phyloP scores from a whole-genome alignment of 1,140 invertebrate genomes.

The Drosophila littoralis region DNA sequence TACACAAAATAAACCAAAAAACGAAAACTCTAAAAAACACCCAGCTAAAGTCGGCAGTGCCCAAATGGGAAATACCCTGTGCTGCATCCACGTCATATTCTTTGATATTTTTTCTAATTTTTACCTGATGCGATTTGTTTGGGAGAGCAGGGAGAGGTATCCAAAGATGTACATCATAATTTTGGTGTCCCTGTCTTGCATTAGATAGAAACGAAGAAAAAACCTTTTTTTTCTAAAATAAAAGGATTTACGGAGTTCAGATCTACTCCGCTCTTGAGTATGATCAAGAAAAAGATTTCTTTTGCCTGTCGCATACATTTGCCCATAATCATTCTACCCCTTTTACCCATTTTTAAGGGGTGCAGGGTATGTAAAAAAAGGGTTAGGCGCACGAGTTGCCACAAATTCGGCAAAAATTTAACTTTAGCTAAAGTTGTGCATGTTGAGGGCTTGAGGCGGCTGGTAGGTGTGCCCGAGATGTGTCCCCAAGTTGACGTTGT shows the following conservation, averaged over 20 bases:
- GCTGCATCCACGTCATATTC: too few species aligned
- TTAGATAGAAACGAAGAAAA: too few species aligned
- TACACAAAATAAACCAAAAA: conserved; percentile 50
- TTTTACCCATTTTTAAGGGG: neutral
- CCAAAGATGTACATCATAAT: too few species aligned
- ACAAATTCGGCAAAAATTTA: conserved; percentile 63
- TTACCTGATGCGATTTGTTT: too few species aligned
- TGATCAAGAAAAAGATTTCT: too few species aligned
- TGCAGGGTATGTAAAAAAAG: conserved; percentile 31
- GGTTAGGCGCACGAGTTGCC: conserved; percentile 49
- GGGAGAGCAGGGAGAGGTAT: too few species aligned
- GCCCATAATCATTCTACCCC: neutral
- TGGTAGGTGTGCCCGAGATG: conserved; percentile 11
- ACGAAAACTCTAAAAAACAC: conserved; percentile 17
- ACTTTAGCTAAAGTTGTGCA: conserved; percentile 49
- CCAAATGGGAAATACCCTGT: neutral
- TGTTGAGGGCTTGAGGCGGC: neutral
- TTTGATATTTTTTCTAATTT: too few species aligned
- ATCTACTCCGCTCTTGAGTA: too few species aligned
- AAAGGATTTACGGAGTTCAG: too few species aligned
- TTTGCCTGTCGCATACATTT: neutral
- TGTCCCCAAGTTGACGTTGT: conserved; percentile 47
- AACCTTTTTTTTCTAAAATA: too few species aligned
- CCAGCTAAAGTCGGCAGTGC: neutral
- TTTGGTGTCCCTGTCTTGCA: too few species aligned